Evolutionary conservation across 1,140 invertebrate genomes (phyloP), one percentile per base, ranked within the genome.

Genomic region (Diabrotica undecimpunctata): DNA sequence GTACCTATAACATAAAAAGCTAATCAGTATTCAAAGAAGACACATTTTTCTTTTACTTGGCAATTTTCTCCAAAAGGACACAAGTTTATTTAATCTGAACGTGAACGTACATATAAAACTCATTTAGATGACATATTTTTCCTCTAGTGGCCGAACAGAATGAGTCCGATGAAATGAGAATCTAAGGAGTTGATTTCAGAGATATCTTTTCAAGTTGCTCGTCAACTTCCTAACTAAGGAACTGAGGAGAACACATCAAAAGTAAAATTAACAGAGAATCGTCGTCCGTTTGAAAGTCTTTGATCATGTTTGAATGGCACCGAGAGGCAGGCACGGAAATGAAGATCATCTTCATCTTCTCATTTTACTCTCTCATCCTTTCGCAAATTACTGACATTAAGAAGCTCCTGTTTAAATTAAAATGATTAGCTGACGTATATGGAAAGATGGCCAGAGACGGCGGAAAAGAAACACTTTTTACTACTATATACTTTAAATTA

Each of bases 261-360:
- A 72, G 70, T 72, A 66, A 69, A 72, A 72, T 72, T 72, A 72
- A 67, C 70, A 61, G 68, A 70, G 67, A 71, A 72, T 72, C 70
- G 70, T 66, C 66, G 59, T 69, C 68, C 66, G 66, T 72, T 72
- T 72, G 68, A 67, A 61, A 46, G 61, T 70, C 70, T 72, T 72
- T 72, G 70, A 72, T 72, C 70, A 72, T 69, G 65, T 62, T 63
- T 70, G 65, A 70, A 72, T 70, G 56, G 70, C 65, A 54, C 36
- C 9, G 50, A 57, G 52, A 58, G 25, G 39, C 63, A 54, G 35
- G 52, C 57, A 9, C 39, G 56, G 56, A 59, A 65, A 65, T 65
- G 65, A 66, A 66, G 65, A 66, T 66, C 65, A 62, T 66, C 65
- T 66, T 66, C 65, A 57, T 56, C 65, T 56, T 56, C 66, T 57